A percentile compares a stretch with the other conserved stretches of the same genome.
These are phyloP conservation scores for Drosophila neutralis DNA, from an alignment of 2,888 invertebrate genomes.

Conservation along the genomic window DNA sequence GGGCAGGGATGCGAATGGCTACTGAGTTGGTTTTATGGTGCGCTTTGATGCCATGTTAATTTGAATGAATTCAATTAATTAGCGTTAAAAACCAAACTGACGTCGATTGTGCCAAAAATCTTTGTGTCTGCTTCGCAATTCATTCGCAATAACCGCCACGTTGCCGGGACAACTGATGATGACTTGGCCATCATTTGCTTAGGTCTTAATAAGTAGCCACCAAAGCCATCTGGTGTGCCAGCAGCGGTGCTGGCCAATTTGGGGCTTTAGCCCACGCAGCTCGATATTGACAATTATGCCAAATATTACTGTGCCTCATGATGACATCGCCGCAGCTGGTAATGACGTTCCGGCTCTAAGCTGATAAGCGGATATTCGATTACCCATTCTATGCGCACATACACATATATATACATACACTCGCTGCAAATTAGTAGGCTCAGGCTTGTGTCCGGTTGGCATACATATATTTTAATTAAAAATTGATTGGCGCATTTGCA, in stretches of 20 bases:
- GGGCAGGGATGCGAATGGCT: constrained; percentile 12
- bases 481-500: constrained; percentile 71
- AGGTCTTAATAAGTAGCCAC: constrained; percentile 44
- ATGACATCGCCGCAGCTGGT: constrained; percentile 61
- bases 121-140: not conserved
- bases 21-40: constrained; percentile 7
- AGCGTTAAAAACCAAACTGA: constrained; percentile 76
- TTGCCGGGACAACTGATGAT: constrained; percentile 32
- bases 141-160: not conserved
- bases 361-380: constrained; percentile 70
- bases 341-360: constrained; percentile 63
- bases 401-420: constrained; percentile 4
- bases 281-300: constrained; percentile 72
- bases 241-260: constrained; percentile 58
- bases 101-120: constrained; percentile 60
- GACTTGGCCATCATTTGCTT: constrained; percentile 32
- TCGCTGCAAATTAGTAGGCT: constrained; percentile 52
- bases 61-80: constrained; percentile 83
- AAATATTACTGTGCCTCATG: constrained; percentile 63
- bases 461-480: constrained; percentile 69
- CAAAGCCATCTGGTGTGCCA: constrained; percentile 51
- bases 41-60: constrained; percentile 66
- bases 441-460: constrained; percentile 2
- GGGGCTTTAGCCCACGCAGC: constrained; percentile 59
- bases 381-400: constrained; percentile 15